Percentiles rank a stretch among this genome's conserved stretches.
phyloP scores from a whole-genome alignment of 1,140 invertebrate genomes.

The Drosophila rhopaloa region DNA sequence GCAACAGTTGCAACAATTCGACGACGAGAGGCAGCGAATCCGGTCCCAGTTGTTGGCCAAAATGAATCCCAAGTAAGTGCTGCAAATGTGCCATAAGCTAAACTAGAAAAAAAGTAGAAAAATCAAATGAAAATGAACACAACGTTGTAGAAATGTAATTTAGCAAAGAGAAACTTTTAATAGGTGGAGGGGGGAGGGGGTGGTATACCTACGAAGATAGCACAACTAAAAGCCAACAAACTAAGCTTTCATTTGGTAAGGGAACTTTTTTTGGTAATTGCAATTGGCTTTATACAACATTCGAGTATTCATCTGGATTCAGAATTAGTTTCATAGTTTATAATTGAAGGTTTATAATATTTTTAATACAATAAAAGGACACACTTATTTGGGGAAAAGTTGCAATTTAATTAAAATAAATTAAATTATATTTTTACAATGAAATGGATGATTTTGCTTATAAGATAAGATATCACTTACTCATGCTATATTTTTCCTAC shows the following conservation, averaged over 20 bases:
- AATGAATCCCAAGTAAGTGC: conserved; percentile 84
- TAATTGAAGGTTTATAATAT: too few relatives aligned
- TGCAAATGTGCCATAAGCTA: conserved; percentile 11
- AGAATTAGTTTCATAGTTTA: too few relatives aligned
- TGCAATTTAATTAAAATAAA: background rate
- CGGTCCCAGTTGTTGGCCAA: conserved; percentile 77
- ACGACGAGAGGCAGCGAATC: conserved; percentile 76
- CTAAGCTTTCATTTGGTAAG: background rate
- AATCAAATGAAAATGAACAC: background rate
- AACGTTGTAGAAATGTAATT: conserved; percentile 1
- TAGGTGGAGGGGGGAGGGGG: background rate
- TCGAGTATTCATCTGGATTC: too few relatives aligned
- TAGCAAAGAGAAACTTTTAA: background rate
- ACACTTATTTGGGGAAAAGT: background rate
- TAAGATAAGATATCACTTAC: background rate
- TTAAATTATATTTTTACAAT: background rate
- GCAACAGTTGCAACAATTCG: conserved; percentile 51
- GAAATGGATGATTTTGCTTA: too few relatives aligned
- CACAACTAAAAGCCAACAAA: background rate
- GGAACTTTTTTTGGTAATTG: background rate
- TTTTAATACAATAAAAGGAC: background rate
- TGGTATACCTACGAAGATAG: background rate
- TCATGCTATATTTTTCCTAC: background rate
- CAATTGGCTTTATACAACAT: background rate
- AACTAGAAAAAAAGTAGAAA: too few relatives aligned